Percentiles rank a stretch among this genome's conserved stretches.
Evolutionary conservation across 2,797 vertebrate species (phyloP).

Genomic region (Lindbergichthys nudifrons): DNA sequence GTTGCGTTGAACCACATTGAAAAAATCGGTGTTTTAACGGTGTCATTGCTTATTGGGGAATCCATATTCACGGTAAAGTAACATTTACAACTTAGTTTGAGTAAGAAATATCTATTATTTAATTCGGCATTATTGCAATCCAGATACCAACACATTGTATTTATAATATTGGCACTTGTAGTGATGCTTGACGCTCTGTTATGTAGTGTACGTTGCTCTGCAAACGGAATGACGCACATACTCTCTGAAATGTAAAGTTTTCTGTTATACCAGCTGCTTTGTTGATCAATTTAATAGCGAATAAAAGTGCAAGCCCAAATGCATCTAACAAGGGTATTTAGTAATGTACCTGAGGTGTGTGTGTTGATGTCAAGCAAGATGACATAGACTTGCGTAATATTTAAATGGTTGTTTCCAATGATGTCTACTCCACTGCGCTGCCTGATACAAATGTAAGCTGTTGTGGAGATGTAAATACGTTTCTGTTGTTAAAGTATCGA

Average conservation of each 20-base stretch:
- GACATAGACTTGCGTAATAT: background rate
- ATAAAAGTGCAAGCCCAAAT: accelerated
- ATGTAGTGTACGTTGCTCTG: background rate
- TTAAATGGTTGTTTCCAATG: background rate
- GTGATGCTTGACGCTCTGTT: background rate
- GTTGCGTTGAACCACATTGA: too few relatives aligned
- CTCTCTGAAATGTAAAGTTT: background rate
- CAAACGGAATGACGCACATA: constrained; percentile 40
- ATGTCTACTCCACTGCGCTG: background rate
- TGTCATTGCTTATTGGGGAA: accelerated
- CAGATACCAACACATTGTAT: accelerated
- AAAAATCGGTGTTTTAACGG: too few relatives aligned
- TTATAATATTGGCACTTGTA: background rate
- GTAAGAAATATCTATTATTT: accelerated
- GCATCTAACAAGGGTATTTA: accelerated
- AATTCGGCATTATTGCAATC: background rate
- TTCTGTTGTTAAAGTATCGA: background rate
- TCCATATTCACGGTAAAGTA: accelerated
- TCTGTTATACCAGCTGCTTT: background rate
- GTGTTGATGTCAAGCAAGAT: background rate
- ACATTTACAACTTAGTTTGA: accelerated
- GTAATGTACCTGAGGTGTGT: accelerated
- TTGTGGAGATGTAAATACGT: background rate
- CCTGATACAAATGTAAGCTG: constrained; percentile 23
- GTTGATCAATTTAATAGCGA: background rate